These are phyloP conservation scores for Reticulitermes lucifugus DNA, from an alignment of 2,888 invertebrate species.

Conservation along the genomic window DNA sequence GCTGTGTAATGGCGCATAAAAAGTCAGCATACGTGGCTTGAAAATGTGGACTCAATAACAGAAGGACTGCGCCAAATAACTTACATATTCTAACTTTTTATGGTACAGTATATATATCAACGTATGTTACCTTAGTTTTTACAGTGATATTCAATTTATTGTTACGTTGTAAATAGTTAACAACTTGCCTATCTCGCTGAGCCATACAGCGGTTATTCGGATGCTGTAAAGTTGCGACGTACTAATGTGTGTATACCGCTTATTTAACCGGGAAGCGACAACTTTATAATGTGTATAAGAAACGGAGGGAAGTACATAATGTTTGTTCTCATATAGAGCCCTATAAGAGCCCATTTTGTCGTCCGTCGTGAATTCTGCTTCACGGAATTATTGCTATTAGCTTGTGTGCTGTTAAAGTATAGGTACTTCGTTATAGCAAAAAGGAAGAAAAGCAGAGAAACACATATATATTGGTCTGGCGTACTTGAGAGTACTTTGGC, in stretches of 20 bases:
- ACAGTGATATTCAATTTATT: neutral
- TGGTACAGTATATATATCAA: neutral
- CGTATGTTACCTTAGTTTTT: neutral
- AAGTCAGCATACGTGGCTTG: too few species aligned
- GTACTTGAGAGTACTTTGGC: neutral
- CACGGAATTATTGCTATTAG: conserved; percentile 26
- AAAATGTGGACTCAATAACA: too few species aligned
- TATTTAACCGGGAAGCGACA: neutral
- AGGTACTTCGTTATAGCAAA: neutral
- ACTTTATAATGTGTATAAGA: neutral
- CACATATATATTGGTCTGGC: neutral
- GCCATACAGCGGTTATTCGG: neutral
- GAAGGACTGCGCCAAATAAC: too few species aligned
- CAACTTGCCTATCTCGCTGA: neutral
- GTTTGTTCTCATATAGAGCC: neutral
- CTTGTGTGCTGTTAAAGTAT: conserved; percentile 34
- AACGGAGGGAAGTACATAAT: neutral
- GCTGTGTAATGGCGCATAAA: too few species aligned
- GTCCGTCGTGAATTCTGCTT: neutral
- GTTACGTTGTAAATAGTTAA: neutral
- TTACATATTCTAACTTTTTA: neutral
- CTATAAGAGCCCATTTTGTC: conserved; percentile 24
- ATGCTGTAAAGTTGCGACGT: neutral
- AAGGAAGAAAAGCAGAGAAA: neutral
- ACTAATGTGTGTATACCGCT: neutral